Conservation (phyloP, 1,140 invertebrate genomes). For the silkworm (Bombyx mori) region ASM3026992v2 NC_085120.1:12428001-12428500, state of each 20-base stretch:
- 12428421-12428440: slow-evolving; percentile 36
- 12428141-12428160: slow-evolving; percentile 59
- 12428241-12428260: slow-evolving; percentile 36
- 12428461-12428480: slow-evolving; percentile 48
- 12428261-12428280: slow-evolving; percentile 44
- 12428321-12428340: slow-evolving; percentile 44
- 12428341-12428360: slow-evolving; percentile 42
- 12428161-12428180: slow-evolving; percentile 50
- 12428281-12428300: slow-evolving; percentile 17
- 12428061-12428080: too few relatives aligned
- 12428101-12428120: slow-evolving; percentile 51
- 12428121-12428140: slow-evolving; percentile 60
- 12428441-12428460: slow-evolving; percentile 36
- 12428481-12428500: slow-evolving; percentile 58
- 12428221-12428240: slow-evolving; percentile 47
- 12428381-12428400: slow-evolving; percentile 24
- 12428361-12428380: slow-evolving; percentile 21
- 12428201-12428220: slow-evolving; percentile 42
- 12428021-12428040: slow-evolving; percentile 3
- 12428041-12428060: slow-evolving; percentile 3
- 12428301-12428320: slow-evolving; percentile 41
- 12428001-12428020: neutral
- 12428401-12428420: slow-evolving; percentile 46
- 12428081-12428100: slow-evolving; percentile 16
- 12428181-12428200: slow-evolving; percentile 42